Base-by-base conservation (phyloP, 23 tunicate genomes). In the Halocynthia aurantium region DNA sequence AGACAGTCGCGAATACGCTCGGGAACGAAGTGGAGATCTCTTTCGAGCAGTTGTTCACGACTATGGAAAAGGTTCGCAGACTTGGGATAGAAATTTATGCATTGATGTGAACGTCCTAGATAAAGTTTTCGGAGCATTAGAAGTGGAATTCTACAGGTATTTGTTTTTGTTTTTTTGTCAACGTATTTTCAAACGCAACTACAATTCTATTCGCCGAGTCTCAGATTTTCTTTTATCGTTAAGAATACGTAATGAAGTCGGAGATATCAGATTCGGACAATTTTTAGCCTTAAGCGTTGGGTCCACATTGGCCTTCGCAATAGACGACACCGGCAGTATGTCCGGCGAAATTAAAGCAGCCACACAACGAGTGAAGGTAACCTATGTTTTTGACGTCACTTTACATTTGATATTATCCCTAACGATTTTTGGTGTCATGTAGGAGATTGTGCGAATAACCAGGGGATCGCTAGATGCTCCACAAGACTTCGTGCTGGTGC, bases 311-410 rank as follows among this genome's bases (percentile, higher is more conserved):
- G 87, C 96, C 22, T 90, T 90, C 62, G 89, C 76, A 50, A 90
- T 90, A 49, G 96, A 90, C 70, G 89, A 85, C 61, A 90, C 96
- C 12, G 96, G 96, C 69, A 90, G 96, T 72, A 90, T 90, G 96
- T 20, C 71, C 7, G 89, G 89, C 7, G 96, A 90, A 71, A 90
- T 90, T 53, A 44, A 62, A 10, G 96, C 96, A 9, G 96, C 96
- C n/a, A 85, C 70, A 60, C n/a, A 76, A 57, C 69, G 96, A 57
- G 89, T 69, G 0, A 52, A 81, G 80, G 96, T 90, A 64, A 19
- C 22, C n/a, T 18, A 1, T 60, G 64, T 15, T 60, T 60, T 15
- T 60, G 64, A 17, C n/a, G 64, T n/a, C 4, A 60, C n/a, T 17
- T 15, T 60, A 17, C n/a, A 60, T 15, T 60, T 4, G 64, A 60